phyloP scores from a whole-genome alignment of 2,797 vertebrate genomes.

The Pristis pectinata region DNA sequence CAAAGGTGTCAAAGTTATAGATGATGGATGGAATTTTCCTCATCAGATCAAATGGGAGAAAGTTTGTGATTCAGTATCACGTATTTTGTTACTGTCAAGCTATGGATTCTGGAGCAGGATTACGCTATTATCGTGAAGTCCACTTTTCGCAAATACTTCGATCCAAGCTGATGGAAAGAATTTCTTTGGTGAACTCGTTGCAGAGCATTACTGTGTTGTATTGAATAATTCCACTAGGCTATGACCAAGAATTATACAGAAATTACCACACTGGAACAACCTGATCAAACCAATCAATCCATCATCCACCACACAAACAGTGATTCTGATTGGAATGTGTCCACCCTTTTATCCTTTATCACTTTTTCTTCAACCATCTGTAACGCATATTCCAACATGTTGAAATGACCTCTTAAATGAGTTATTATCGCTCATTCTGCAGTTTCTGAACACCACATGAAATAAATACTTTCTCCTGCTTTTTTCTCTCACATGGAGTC shows the following conservation, averaged over 20 bases:
- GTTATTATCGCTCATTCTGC: background rate
- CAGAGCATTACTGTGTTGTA: background rate
- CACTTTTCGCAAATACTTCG: background rate
- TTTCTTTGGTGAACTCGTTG: background rate
- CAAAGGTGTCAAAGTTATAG: background rate
- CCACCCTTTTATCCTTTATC: background rate
- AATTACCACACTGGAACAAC: background rate
- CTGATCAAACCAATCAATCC: background rate
- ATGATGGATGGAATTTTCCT: background rate
- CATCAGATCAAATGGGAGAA: background rate
- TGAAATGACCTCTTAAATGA: background rate
- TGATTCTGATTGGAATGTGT: background rate
- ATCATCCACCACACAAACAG: background rate
- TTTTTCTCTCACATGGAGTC: background rate
- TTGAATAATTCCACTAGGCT: background rate
- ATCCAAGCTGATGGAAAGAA: background rate
- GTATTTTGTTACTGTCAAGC: background rate
- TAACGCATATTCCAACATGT: background rate
- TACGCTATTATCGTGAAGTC: background rate
- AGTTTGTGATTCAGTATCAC: background rate
- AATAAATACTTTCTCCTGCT: background rate
- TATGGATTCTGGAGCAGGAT: background rate
- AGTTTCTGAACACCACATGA: background rate
- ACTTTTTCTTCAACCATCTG: background rate
- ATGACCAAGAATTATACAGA: background rate